Base-by-base conservation (phyloP, 2,797 vertebrate species). In the Sparidentex hasta region DNA sequence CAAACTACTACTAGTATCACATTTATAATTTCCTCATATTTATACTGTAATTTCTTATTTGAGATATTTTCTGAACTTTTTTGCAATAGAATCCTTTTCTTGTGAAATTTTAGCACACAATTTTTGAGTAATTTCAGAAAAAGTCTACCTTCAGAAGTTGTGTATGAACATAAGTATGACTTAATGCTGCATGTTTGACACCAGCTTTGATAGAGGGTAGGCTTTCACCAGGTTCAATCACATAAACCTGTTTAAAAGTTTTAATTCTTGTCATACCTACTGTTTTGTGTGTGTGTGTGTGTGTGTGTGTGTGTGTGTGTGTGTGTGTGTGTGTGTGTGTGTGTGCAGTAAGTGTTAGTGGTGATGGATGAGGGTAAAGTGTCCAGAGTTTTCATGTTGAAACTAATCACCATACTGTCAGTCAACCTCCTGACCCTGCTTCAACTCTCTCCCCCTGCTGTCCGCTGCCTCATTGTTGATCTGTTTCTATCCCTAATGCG, bases 351-450 rank as follows among this genome's bases (percentile, higher is more conserved):
- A 44, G 17, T 14, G 7, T 80, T 74, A 72, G 17, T 11, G 1
- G 25, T 78, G 77, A 81, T 57, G n/a, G 68, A 67, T 61, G 61
- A 76, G 80, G 68, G 66, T 70, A 55, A 64, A 65, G 66, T 54
- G 70, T 77, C 54, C 55, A 68, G 52, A 67, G 74, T 51, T 65
- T 63, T 75, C 51, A 72, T 71, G 80, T 63, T 85, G 5, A 73
- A 82, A 84, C 59, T 70, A 66, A 83, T 88, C 59, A 67, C 52
- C 58, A 63, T 56, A 62, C 71, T 70, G 68, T 87, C 78, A 83
- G 50, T 77, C 79, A 86, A 18, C 65, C 72, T 59, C 50, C 61
- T 57, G 77, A 80, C 69, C 76, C 61, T 38, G 56, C 75, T 41
- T 75, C 68, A 76, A 38, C 64, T 58, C 48, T 51, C 51, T n/a